These are phyloP conservation scores for Eilema sororculum DNA, from an alignment of 2,888 invertebrate species.

Conservation along the genomic window DNA sequence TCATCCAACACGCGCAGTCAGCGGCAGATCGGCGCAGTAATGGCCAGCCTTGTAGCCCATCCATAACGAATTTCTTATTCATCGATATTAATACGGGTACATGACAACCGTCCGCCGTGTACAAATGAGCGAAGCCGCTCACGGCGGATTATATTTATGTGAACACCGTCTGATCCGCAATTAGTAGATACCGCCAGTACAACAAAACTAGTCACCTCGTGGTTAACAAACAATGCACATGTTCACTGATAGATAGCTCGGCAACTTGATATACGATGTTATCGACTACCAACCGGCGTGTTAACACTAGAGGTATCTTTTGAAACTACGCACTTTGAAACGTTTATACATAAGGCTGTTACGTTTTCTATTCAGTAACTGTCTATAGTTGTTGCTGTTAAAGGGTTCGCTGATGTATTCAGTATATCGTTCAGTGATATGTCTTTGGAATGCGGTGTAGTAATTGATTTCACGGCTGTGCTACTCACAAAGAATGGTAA, in stretches of 20 bases:
- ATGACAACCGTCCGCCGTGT: slow-evolving; percentile 82
- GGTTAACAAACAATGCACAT: slow-evolving; percentile 57
- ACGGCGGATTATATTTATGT: slow-evolving; percentile 83
- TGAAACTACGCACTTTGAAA: slow-evolving; percentile 16
- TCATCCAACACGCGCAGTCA: slow-evolving; percentile 65
- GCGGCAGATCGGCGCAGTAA: slow-evolving; percentile 74
- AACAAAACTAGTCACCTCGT: slow-evolving; percentile 59
- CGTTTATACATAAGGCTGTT: slow-evolving; percentile 24
- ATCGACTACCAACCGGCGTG: slow-evolving; percentile 50
- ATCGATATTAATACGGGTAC: slow-evolving; percentile 85
- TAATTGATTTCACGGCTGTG: too few species aligned
- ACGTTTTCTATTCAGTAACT: not conserved
- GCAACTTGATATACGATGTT: slow-evolving; percentile 52
- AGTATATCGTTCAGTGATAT: too few species aligned
- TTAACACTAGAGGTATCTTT: slow-evolving; percentile 42
- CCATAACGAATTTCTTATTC: slow-evolving; percentile 87
- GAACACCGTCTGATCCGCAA: slow-evolving; percentile 82
- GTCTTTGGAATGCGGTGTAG: too few species aligned
- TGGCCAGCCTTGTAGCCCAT: slow-evolving; percentile 83
- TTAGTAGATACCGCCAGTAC: slow-evolving; percentile 70
- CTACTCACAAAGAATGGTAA: too few species aligned
- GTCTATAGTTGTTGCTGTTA: not conserved
- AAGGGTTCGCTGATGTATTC: not conserved
- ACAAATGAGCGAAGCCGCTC: slow-evolving; percentile 83
- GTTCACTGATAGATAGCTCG: slow-evolving; percentile 50